Evolutionary conservation across 2,797 vertebrate species (phyloP).

Genomic region (Delichon dasypus): DNA sequence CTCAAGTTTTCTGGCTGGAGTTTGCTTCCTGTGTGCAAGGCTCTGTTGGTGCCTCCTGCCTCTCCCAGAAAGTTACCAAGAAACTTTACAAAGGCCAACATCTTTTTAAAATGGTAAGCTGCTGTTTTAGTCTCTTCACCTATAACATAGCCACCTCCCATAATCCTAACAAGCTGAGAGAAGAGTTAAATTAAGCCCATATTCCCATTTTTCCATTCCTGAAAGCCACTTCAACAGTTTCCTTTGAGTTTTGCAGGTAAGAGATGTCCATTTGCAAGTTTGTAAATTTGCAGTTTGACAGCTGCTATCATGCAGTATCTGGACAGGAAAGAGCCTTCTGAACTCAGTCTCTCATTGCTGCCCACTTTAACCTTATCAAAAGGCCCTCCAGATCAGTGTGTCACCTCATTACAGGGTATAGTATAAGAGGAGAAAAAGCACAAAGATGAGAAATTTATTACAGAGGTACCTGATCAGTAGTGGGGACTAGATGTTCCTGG

Average conservation of each 20-base stretch:
- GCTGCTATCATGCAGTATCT: not conserved
- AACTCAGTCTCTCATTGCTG: not conserved
- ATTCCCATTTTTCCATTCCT: not conserved
- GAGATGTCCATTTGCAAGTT: not conserved
- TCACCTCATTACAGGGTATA: not conserved
- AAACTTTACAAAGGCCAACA: not conserved
- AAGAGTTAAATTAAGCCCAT: not conserved
- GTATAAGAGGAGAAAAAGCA: not conserved
- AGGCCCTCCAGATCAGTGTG: not conserved
- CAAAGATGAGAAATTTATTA: not conserved
- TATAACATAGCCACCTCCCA: not conserved
- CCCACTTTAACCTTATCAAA: not conserved
- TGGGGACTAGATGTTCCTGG: not conserved
- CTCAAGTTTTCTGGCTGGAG: not conserved
- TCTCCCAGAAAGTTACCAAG: not conserved
- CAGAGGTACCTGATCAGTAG: conserved; percentile 12
- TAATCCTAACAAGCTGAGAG: not conserved
- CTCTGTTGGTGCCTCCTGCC: not conserved
- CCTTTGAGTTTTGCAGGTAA: not conserved
- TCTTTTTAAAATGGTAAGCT: not conserved
- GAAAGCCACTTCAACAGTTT: not conserved
- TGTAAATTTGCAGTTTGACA: not conserved
- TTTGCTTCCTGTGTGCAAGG: not conserved
- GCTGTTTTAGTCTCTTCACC: not conserved
- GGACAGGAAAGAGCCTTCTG: not conserved